phyloP scores from a whole-genome alignment of 2,113 vertebrate genomes.

The Dunckerocampus dactyliophorus region DNA sequence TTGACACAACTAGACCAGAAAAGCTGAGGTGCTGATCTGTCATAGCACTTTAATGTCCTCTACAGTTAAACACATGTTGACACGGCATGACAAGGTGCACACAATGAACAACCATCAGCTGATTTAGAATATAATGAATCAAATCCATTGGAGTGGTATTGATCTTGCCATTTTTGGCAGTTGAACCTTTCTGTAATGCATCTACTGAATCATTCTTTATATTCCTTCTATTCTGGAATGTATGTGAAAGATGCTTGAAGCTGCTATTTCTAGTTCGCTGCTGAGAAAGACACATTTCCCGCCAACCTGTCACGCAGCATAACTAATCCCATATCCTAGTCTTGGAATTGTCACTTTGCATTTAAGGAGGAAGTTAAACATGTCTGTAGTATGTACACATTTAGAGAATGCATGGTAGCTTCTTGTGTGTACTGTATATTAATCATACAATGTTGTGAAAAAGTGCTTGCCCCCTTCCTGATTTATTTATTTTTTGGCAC shows the following conservation, averaged over 20 bases:
- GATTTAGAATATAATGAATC: conserved; percentile 29
- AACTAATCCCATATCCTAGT: background rate
- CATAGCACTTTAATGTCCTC: conserved; percentile 31
- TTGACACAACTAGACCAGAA: conserved; percentile 38
- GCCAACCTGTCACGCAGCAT: conserved; percentile 27
- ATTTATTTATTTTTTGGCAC: too few relatives aligned
- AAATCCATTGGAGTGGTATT: conserved; percentile 7
- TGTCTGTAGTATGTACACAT: background rate
- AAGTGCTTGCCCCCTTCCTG: too few relatives aligned
- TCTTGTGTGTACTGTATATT: background rate
- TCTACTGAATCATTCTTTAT: conserved; percentile 10
- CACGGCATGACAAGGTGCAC: conserved; percentile 32
- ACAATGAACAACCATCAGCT: conserved; percentile 28
- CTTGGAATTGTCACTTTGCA: background rate
- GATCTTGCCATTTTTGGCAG: conserved; percentile 1
- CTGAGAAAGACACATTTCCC: conserved; percentile 27
- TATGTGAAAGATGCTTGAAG: conserved; percentile 57
- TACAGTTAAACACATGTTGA: conserved; percentile 35
- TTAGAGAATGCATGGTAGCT: background rate
- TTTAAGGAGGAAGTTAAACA: background rate
- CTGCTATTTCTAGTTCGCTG: too few relatives aligned
- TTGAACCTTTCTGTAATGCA: conserved; percentile 25
- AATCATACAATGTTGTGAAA: too few relatives aligned
- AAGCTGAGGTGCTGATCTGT: conserved; percentile 38
- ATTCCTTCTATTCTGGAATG: conserved; percentile 28